Base-by-base conservation (phyloP, 2,797 vertebrate genomes). In the Pseudomugil gertrudae region DNA sequence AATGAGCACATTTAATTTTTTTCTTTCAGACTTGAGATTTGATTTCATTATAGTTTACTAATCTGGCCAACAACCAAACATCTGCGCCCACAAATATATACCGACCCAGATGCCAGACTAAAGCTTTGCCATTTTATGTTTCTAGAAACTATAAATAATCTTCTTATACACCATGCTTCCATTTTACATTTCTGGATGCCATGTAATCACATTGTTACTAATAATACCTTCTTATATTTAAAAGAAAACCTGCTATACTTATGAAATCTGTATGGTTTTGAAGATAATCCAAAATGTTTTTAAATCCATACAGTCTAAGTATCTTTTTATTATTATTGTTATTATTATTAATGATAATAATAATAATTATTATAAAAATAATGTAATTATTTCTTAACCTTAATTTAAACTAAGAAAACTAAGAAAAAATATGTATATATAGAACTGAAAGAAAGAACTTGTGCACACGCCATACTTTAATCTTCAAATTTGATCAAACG, bases 11-110 rank as follows among this genome's bases (percentile, higher is more conserved):
- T 86, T 87, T 86, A 14, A 66, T 81, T 77, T 76, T 84, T 66
- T 65, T 65, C 78, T 67, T 85, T 72, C 76, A 64, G 70, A 66
- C 33, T 57, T 58, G 27, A 68, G 56, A 71, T 82, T 81, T 87
- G 74, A 86, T 89, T 87, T 87, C 36, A 86, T 84, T 86, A 89
- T 63, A 47, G 57, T 54, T 70, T 48, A 4, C 72, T 86, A 86
- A 89, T 90, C 88, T 87, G 76, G 70, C 84, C 76, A 84, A 82
- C 78, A 68, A 74, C 54, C 64, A 53, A 78, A 87, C 84, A 84
- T 85, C 80, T 86, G 79, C 56, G 81, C 33, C 58, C 53, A 23
- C 0, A 53, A 11, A 57, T 8, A 30, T 9, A 57, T 21, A 54
- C 21, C 33, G 48, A 21, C 33, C 21, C 21, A 57, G 63, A 47